Base-by-base conservation (phyloP, 2,888 invertebrate genomes). In the Drosophila greeni region DNA sequence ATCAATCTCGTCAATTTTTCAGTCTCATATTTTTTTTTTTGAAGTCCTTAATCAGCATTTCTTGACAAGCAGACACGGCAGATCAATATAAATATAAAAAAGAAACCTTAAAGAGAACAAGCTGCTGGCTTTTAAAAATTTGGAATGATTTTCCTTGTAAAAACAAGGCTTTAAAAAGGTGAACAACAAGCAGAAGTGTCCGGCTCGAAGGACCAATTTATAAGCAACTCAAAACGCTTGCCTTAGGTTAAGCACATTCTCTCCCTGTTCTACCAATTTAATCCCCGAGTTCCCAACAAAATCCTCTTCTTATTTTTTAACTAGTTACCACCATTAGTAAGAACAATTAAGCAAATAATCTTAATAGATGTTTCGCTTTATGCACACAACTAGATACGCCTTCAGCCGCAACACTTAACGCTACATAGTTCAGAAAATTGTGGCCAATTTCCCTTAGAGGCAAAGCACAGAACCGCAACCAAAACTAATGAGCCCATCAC, bases 401-500 rank as follows among this genome's bases (percentile, higher is more conserved):
- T 20, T 23, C 31, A 18, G 47, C 18, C 54, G 34, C 24, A 43
- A 51, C 16, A 37, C 37, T 23, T 37, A 23, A 56, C 31, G 39
- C 56, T 52, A 56, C 52, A 18, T 43, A 56, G 56, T 43, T 34
- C 29, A 18, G 36, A 56, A 56, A 36, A 34, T 31, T 43, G 36
- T 60, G 24, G 59, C 59, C 58, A 60, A 60, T 52, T 51, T 31
- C 20, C 34, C 36, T 14, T 14, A 12, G 16, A 31, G 26, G 20
- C 29, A 31, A n/a, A 11, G 34, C 20, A 9, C 20, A 16, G 31
- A 51, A 61, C 61, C 51, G 61, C 61, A 62, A 61, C 51, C 61
- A 61, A 62, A 62, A 62, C 61, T 61, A 62, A 62, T 62, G 61
- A 51, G 51, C 43, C 61, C 61, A 51, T 61, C 62, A 43, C 49